phyloP scores from a whole-genome alignment of 2,113 vertebrate species.

The human region DNA sequence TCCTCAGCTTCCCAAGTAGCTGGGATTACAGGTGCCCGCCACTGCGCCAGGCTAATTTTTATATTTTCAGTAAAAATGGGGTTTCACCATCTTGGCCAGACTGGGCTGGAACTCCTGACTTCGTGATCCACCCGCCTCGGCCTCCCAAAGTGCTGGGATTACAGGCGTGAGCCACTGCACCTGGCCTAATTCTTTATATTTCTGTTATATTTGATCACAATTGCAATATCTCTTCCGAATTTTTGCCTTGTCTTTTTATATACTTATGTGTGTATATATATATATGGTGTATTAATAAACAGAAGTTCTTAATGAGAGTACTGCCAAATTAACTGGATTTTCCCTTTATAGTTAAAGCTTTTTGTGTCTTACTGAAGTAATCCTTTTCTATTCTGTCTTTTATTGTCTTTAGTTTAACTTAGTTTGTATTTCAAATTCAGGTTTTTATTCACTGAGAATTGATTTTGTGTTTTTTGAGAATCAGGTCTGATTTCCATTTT shows the following conservation, averaged over 20 bases:
- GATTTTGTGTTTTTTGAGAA: not conserved
- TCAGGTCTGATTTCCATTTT: not conserved
- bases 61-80: no score
- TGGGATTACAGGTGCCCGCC: no score
- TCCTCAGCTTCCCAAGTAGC: no score
- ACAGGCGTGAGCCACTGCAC: no score
- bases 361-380: conserved; percentile 15
- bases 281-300: not conserved
- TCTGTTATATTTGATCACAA: not conserved
- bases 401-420: not conserved
- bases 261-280: not conserved
- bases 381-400: not conserved
- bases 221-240: not conserved
- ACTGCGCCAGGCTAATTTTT: no score
- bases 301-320: not conserved
- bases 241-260: not conserved
- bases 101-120: no score
- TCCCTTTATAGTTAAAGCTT: not conserved
- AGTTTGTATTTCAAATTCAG: conserved; percentile 17
- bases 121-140: no score
- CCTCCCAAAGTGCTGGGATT: no score
- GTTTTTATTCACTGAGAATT: not conserved
- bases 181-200: not conserved
- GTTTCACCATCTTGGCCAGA: no score
- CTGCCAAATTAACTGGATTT: not conserved